Percentiles rank a stretch among this genome's conserved stretches.
These are phyloP conservation scores for Andrena bicolor DNA, from an alignment of 2,888 invertebrate genomes.

Conservation along the genomic window DNA sequence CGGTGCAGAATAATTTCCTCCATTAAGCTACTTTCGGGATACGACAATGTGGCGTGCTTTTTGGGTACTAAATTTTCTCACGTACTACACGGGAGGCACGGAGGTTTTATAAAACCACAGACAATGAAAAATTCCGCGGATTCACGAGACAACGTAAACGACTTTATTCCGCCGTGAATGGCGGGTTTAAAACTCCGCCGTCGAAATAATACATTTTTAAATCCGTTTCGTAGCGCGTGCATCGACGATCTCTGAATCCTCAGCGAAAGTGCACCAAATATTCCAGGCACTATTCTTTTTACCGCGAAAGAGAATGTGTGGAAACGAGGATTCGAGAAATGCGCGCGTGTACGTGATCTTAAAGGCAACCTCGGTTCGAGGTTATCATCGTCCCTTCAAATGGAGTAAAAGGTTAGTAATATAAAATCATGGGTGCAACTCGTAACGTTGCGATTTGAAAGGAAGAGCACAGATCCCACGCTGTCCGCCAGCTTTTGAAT, in stretches of 20 bases:
- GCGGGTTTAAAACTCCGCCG: not conserved
- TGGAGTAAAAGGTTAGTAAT: too few relatives aligned
- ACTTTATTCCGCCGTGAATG: conserved; percentile 22
- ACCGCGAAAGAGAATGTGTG: not conserved
- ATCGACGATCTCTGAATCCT: not conserved
- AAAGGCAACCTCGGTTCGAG: too few relatives aligned
- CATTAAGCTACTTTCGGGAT: not conserved
- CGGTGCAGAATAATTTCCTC: not conserved
- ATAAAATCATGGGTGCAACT: too few relatives aligned
- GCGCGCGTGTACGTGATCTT: too few relatives aligned
- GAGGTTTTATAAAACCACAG: not conserved
- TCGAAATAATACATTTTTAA: not conserved
- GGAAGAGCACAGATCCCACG: too few relatives aligned
- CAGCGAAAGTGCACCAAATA: not conserved
- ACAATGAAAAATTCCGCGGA: not conserved
- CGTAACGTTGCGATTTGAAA: too few relatives aligned
- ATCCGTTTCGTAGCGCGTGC: not conserved
- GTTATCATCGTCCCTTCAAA: too few relatives aligned
- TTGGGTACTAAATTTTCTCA: not conserved
- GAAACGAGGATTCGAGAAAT: too few relatives aligned
- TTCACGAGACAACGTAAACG: conserved; percentile 8
- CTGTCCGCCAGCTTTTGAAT: too few relatives aligned
- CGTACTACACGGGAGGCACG: not conserved
- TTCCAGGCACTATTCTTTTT: not conserved
- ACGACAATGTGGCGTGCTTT: not conserved